phyloP scores from a whole-genome alignment of 2,888 invertebrate genomes.

The Anthrax anthrax region DNA sequence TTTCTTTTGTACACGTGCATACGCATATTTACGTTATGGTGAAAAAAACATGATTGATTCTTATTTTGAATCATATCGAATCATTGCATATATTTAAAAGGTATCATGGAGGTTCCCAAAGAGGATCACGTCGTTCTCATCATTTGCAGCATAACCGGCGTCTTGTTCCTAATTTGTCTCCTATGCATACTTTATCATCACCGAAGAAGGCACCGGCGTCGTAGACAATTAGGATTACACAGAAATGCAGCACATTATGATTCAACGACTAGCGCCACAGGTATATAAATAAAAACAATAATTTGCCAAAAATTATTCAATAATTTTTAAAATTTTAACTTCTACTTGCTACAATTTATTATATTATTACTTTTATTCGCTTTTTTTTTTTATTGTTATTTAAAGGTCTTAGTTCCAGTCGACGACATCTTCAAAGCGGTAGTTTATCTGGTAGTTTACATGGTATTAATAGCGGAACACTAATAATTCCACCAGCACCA shows the following conservation, averaged over 20 bases:
- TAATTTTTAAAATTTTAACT: too few relatives aligned
- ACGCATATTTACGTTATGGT: too few relatives aligned
- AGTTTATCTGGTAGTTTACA: conserved; percentile 35
- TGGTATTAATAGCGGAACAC: conserved; percentile 31
- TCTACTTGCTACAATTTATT: too few relatives aligned
- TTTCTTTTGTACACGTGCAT: too few relatives aligned
- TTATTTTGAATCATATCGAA: too few relatives aligned
- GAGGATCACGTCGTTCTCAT: conserved; percentile 37
- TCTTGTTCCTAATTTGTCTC: conserved; percentile 38
- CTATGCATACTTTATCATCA: conserved; percentile 38
- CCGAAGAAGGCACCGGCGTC: conserved; percentile 36
- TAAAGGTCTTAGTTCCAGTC: conserved; percentile 33
- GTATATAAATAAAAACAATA: too few relatives aligned
- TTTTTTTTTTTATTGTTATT: not conserved
- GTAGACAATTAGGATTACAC: conserved; percentile 33
- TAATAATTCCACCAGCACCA: conserved; percentile 35
- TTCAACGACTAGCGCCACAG: conserved; percentile 35
- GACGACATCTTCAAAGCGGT: conserved; percentile 33
- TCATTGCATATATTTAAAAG: too few relatives aligned
- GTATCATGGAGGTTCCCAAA: conserved; percentile 35
- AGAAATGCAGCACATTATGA: conserved; percentile 34
- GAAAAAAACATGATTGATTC: too few relatives aligned
- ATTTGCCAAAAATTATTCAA: not conserved
- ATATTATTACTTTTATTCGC: too few relatives aligned
- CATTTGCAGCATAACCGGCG: conserved; percentile 36